Base-by-base conservation (phyloP, 2,797 vertebrate genomes). In the Babyrousa celebensis region DNA sequence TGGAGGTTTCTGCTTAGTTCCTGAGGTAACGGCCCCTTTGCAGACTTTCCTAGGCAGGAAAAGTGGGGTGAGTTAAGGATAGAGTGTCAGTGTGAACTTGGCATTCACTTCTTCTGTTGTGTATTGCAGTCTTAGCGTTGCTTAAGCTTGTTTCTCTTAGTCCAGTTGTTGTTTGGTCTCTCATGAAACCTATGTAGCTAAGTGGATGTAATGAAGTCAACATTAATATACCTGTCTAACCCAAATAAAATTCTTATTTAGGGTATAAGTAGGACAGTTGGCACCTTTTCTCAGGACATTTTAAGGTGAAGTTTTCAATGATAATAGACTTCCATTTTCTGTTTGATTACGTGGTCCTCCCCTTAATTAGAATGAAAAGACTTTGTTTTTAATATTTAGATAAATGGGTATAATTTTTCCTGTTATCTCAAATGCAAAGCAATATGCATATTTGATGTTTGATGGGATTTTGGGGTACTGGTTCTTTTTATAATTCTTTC, bases 1-100 rank as follows among this genome's bases (percentile, higher is more conserved):
- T 96, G 91, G 80, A 96, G 94, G 87, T 96, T 80, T 96, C 77
- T 96, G 93, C 95, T 90, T 80, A 79, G 79, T 75, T 96, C 92
- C 72, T 67, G 84, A 97, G 95, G 91, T 92, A 89, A 48, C 91
- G 91, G 70, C 79, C 89, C 77, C 87, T 97, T 72, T 94, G 87
- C 86, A 91, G 96, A 94, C 85, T 95, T 95, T 94, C 85, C 84
- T 84, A 93, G 95, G 93, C 63, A 95, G 75, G 92, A 87, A 79
- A 88, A 97, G 91, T 88, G 84, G 95, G 94, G 93, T 96, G 94
- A 97, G 71, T 95, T 97, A 94, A 97, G 97, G 93, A 96, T 89
- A 96, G 80, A 80, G 79, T 75, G 58, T 96, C 79, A 88, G 78
- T 72, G 85, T 94, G 84, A 97, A 95, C 80, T 97, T 97, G 93